Evolutionary conservation across 1,140 invertebrate genomes (phyloP).

Genomic region (Cyrtorhinus lividipennis): DNA sequence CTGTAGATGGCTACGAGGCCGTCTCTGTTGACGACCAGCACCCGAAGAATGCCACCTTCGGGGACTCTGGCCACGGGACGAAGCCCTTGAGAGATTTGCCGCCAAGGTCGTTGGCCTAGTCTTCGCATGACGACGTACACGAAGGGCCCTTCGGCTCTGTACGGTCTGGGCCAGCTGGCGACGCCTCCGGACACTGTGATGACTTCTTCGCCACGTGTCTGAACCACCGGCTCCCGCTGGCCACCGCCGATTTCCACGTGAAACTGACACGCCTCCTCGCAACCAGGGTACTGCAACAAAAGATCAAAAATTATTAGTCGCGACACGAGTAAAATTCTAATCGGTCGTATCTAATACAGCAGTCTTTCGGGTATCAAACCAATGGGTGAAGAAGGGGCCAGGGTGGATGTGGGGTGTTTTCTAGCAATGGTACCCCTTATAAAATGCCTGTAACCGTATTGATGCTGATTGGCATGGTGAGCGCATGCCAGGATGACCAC

Average conservation of each 20-base stretch:
- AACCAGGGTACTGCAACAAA: slow-evolving; percentile 47
- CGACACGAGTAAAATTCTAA: too few relatives aligned
- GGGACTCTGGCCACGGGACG: slow-evolving; percentile 41
- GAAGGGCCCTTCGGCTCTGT: slow-evolving; percentile 35
- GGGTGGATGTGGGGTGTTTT: too few relatives aligned
- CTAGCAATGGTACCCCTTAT: too few relatives aligned
- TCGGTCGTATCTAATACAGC: too few relatives aligned
- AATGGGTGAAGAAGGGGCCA: too few relatives aligned
- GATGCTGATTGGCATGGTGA: too few relatives aligned
- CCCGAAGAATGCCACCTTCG: slow-evolving; percentile 41
- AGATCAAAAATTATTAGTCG: slow-evolving; percentile 2
- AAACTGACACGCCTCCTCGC: slow-evolving; percentile 50
- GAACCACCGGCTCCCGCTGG: slow-evolving; percentile 46
- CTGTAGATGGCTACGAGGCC: slow-evolving; percentile 51
- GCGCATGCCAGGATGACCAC: too few relatives aligned
- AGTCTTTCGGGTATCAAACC: too few relatives aligned
- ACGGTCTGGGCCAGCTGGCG: slow-evolving; percentile 43
- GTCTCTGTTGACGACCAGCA: slow-evolving; percentile 46
- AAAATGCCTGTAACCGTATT: too few relatives aligned
- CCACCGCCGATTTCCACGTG: slow-evolving; percentile 40
- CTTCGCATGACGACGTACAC: slow-evolving; percentile 53
- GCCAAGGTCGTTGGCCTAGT: slow-evolving; percentile 39
- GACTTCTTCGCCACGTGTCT: slow-evolving; percentile 47
- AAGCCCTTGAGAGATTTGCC: slow-evolving; percentile 47
- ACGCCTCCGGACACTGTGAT: slow-evolving; percentile 33